Base-by-base conservation (phyloP, 2,113 vertebrate genomes). In the Podilymbus podiceps region DNA sequence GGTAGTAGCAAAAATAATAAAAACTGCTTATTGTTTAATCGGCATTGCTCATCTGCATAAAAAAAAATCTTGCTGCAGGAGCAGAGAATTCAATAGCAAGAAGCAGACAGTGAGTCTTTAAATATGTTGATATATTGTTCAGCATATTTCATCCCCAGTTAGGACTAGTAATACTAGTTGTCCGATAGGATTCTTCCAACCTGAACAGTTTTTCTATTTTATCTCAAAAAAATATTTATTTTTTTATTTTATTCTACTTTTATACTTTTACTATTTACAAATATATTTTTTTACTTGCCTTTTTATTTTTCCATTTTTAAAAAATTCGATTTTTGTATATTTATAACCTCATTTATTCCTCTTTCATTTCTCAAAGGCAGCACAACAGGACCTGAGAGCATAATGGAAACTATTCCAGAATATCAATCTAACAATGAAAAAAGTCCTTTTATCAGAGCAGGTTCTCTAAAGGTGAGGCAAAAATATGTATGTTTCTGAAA, bases 381-480 rank as follows among this genome's bases (percentile, higher is more conserved):
- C 11, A 16, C 3, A 0, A 90, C 85, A 8, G 13, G 22, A 91
- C 17, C 12, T 44, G 66, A 76, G 25, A 91, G 44, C 5, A 4
- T 59, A 85, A 69, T 1, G 2, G 90, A 96, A 11, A 55, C 58
- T 20, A n/a, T 78, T 85, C 52, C 90, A 69, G 89, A 94, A 62
- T 71, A 56, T 79, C 73, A 72, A 1, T 19, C 24, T 31, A 52
- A 74, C 28, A 59, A 75, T 44, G 94, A 95, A 52, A 95, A 68
- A 91, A 91, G 24, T 59, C 14, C 64, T 56, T 97, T 98, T 80
- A 78, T 98, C 68, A 97, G 98, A 91, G 98, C 98, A 91, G 97
- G 79, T 11, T 98, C 98, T 88, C 95, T 98, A 63, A 98, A 98
- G 98, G 98, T 98, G 93, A 98, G 89, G 35, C 28, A 85, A 94